Evolutionary conservation across 2,888 invertebrate species (phyloP).

Genomic region (Seira sanloemensis): DNA sequence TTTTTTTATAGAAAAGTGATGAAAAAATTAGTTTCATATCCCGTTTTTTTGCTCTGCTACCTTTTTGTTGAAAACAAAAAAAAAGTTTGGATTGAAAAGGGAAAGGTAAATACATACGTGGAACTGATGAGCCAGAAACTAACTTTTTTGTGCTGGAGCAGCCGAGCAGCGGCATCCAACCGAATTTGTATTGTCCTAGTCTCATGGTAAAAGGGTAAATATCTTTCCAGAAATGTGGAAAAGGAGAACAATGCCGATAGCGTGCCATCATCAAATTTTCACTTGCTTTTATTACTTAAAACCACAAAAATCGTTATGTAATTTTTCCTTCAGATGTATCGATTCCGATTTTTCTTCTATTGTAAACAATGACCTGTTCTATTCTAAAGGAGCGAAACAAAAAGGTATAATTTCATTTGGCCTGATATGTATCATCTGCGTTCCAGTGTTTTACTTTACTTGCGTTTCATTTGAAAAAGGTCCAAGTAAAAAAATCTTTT

Average conservation of each 20-base stretch:
- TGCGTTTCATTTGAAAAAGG: too few relatives aligned
- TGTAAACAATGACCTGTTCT: constrained; percentile 46
- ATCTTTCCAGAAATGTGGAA: constrained; percentile 10
- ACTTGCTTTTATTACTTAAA: constrained; percentile 31
- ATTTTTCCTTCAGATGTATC: constrained; percentile 11
- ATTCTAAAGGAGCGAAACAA: too few relatives aligned
- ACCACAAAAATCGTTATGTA: constrained; percentile 36
- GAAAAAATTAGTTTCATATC: not conserved
- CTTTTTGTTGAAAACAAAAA: not conserved
- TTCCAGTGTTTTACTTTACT: too few relatives aligned
- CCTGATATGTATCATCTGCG: too few relatives aligned
- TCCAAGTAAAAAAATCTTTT: too few relatives aligned
- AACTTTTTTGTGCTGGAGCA: not conserved
- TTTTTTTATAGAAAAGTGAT: not conserved
- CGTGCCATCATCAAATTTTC: not conserved
- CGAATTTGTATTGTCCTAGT: constrained; percentile 34
- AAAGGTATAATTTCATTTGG: too few relatives aligned
- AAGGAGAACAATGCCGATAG: too few relatives aligned
- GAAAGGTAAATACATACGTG: not conserved
- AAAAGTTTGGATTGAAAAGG: not conserved
- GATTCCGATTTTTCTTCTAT: constrained; percentile 35
- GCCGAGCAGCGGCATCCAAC: not conserved
- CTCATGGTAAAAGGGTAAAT: not conserved
- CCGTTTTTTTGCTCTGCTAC: not conserved
- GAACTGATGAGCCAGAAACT: not conserved